Evolutionary conservation across 2,797 vertebrate species (phyloP).

Genomic region (Podarcis siculus): DNA sequence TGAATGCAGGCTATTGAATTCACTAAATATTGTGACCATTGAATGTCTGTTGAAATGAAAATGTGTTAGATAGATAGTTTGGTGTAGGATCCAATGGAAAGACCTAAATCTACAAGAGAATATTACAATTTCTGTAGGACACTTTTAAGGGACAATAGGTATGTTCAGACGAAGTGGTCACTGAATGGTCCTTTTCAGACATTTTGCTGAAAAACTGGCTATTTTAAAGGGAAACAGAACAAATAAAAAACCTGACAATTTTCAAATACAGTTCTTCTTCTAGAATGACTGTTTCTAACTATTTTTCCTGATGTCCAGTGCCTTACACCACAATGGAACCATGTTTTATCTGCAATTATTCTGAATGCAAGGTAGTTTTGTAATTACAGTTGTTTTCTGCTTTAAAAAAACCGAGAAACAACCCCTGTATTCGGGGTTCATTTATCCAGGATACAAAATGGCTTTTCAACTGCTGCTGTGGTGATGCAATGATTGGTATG

Average conservation of each 20-base stretch:
- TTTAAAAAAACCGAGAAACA: not conserved
- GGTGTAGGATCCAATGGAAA: not conserved
- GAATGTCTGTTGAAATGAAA: not conserved
- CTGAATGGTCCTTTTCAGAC: not conserved
- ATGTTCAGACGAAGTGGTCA: not conserved
- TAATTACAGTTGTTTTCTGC: not conserved
- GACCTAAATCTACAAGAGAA: not conserved
- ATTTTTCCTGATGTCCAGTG: not conserved
- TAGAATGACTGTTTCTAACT: not conserved
- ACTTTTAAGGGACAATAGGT: not conserved
- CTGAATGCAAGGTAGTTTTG: not conserved
- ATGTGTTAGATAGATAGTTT: not conserved
- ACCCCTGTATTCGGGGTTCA: not conserved
- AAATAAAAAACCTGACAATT: accelerated
- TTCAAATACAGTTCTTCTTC: not conserved
- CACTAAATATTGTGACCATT: not conserved
- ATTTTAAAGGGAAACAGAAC: conserved; percentile 7
- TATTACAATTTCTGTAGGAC: not conserved
- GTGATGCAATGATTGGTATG: not conserved
- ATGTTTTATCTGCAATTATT: not conserved
- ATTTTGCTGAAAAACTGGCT: not conserved
- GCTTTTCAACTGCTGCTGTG: not conserved
- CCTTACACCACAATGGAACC: not conserved
- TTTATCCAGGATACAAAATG: conserved; percentile 3
- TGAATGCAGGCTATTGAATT: not conserved